phyloP scores from a whole-genome alignment of 2,113 vertebrate species.

The Pholis gunnellus region DNA sequence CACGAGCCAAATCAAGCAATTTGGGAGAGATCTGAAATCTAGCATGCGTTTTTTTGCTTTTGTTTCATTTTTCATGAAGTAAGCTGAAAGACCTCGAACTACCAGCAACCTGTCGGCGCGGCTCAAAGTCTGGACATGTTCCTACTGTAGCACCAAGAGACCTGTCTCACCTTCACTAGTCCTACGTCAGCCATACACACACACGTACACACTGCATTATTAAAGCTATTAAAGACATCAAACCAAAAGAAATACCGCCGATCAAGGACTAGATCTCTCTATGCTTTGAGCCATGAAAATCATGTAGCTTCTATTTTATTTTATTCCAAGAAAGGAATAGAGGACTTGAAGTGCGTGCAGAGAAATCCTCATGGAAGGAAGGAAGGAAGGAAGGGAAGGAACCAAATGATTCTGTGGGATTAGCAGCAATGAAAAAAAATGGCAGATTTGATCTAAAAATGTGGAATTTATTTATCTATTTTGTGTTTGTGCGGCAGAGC shows the following conservation, averaged over 20 bases:
- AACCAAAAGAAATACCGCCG: slow-evolving; percentile 65
- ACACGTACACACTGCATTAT: background rate
- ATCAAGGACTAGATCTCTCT: slow-evolving; percentile 49
- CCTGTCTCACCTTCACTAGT: slow-evolving; percentile 44
- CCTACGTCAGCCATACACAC: slow-evolving; percentile 47
- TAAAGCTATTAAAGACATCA: slow-evolving; percentile 45
- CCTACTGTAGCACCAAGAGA: slow-evolving; percentile 71
- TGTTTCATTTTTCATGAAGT: slow-evolving; percentile 6
- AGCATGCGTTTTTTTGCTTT: slow-evolving; percentile 37
- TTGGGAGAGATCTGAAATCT: slow-evolving; percentile 20
- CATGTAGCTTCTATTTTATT: slow-evolving; percentile 68
- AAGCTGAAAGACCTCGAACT: slow-evolving; percentile 28
- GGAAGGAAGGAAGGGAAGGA: slow-evolving; percentile 21
- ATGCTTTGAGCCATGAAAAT: slow-evolving; percentile 51
- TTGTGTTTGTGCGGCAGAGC: slow-evolving; percentile 7
- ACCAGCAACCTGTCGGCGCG: slow-evolving; percentile 54
- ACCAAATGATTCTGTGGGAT: background rate
- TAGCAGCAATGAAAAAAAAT: background rate
- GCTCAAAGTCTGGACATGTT: slow-evolving; percentile 56
- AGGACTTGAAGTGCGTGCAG: slow-evolving; percentile 45
- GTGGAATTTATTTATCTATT: background rate
- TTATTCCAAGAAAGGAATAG: slow-evolving; percentile 45
- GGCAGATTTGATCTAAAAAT: slow-evolving; percentile 10
- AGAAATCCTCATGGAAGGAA: slow-evolving; percentile 3
- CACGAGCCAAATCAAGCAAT: no score